Percentiles rank a stretch among this genome's conserved stretches.
phyloP scores from a whole-genome alignment of 2,888 invertebrate species.

The Parnassius smintheus region DNA sequence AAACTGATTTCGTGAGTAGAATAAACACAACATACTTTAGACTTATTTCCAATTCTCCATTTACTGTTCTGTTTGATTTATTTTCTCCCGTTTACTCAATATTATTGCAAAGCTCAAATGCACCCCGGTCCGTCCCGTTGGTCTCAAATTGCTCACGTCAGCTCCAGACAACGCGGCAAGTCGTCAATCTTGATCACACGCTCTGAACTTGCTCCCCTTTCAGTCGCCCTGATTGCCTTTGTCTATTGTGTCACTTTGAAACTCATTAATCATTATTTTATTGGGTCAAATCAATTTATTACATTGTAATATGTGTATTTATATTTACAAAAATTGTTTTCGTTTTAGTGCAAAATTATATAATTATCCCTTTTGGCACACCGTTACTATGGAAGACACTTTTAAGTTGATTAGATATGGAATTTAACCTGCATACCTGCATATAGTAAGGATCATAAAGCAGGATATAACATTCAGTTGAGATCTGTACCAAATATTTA shows the following conservation, averaged over 20 bases:
- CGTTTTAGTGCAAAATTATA: too few relatives aligned
- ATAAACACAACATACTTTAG: neutral
- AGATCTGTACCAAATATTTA: too few relatives aligned
- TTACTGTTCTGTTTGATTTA: constrained; percentile 22
- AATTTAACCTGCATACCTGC: too few relatives aligned
- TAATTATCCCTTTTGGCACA: too few relatives aligned
- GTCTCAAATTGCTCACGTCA: constrained; percentile 30
- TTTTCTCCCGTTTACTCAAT: constrained; percentile 9
- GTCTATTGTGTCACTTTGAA: constrained; percentile 24
- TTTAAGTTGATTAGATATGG: too few relatives aligned
- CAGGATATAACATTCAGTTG: too few relatives aligned
- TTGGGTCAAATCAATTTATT: constrained; percentile 8
- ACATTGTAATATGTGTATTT: neutral
- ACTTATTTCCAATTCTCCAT: constrained; percentile 10
- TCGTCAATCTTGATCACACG: constrained; percentile 35
- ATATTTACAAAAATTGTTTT: too few relatives aligned
- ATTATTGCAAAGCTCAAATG: constrained; percentile 26
- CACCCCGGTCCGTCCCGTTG: constrained; percentile 23
- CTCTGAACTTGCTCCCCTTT: constrained; percentile 24
- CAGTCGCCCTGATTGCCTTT: constrained; percentile 28
- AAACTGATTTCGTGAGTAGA: too few relatives aligned
- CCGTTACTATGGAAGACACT: too few relatives aligned
- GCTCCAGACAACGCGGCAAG: constrained; percentile 26
- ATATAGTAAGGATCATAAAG: too few relatives aligned
- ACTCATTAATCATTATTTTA: constrained; percentile 17